These are phyloP conservation scores for Progne subis DNA, from an alignment of 2,113 vertebrate species.

Conservation along the genomic window DNA sequence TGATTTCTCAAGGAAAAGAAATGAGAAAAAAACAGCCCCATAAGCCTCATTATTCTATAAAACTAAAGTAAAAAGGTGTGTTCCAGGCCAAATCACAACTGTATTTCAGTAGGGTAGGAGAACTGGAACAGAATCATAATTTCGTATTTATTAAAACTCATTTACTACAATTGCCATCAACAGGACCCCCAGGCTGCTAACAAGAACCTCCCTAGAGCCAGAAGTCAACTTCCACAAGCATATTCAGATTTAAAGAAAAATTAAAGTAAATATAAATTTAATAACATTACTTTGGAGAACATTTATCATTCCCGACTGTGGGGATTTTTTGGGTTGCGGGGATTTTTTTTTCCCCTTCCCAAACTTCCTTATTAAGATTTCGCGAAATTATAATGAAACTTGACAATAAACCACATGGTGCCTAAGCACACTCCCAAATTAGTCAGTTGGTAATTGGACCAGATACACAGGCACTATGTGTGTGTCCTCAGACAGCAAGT, in stretches of 20 bases:
- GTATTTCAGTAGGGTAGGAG: neutral
- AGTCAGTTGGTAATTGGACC: neutral
- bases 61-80: neutral
- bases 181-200: conserved; percentile 12
- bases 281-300: conserved; percentile 37
- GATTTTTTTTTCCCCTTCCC: neutral
- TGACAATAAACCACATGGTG: conserved; percentile 47
- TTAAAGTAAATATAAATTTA: conserved; percentile 47
- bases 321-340: neutral
- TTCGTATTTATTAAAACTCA: conserved; percentile 39
- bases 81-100: conserved; percentile 9
- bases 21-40: neutral
- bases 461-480: neutral
- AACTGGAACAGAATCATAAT: conserved; percentile 6
- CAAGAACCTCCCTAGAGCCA: conserved; percentile 30
- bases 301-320: neutral
- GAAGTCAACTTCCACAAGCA: conserved; percentile 6
- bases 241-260: conserved; percentile 30
- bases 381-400: conserved; percentile 15
- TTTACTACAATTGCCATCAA: conserved; percentile 39
- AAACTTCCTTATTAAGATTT: conserved; percentile 58
- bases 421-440: neutral
- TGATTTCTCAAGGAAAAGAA: conserved; percentile 22
- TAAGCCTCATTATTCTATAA: neutral
- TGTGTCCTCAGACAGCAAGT: neutral